Percentiles rank a stretch among this genome's conserved stretches.
Evolutionary conservation across 2,888 invertebrate species (phyloP).

Genomic region (Petrolisthes cinctipes): DNA sequence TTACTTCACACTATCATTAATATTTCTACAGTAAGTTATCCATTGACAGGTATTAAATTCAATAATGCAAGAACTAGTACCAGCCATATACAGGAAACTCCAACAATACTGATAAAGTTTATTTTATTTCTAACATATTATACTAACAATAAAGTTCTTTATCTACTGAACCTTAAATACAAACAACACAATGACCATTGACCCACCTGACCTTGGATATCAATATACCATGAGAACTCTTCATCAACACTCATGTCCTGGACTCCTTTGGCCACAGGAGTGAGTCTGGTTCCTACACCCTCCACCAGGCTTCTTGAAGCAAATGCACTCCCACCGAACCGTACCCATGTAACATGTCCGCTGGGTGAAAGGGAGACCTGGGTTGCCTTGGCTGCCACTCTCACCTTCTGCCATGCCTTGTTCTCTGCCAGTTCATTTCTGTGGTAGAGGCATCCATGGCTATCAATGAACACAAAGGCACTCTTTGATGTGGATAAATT

Average conservation of each 20-base stretch:
- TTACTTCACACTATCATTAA: too few relatives aligned
- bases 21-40: too few relatives aligned
- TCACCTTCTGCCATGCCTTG: constrained; percentile 42
- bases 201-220: constrained; percentile 28
- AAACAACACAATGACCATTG: background rate
- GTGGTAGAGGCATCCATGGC: constrained; percentile 35
- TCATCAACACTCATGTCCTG: constrained; percentile 31
- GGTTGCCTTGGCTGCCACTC: constrained; percentile 26
- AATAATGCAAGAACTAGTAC: too few relatives aligned
- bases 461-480: constrained; percentile 35
- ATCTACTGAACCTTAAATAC: too few relatives aligned
- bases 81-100: too few relatives aligned
- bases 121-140: too few relatives aligned
- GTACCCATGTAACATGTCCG: constrained; percentile 32
- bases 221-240: constrained; percentile 47
- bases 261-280: constrained; percentile 24
- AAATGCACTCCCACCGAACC: constrained; percentile 32
- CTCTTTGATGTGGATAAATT: constrained; percentile 38
- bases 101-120: too few relatives aligned
- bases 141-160: too few relatives aligned
- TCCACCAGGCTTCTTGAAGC: constrained; percentile 14
- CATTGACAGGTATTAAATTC: too few relatives aligned
- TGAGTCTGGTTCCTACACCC: constrained; percentile 14
- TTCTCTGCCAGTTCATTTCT: background rate
- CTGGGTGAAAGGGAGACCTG: constrained; percentile 31